Evolutionary conservation across 2,113 vertebrate genomes (phyloP).

Genomic region (Caretta caretta): DNA sequence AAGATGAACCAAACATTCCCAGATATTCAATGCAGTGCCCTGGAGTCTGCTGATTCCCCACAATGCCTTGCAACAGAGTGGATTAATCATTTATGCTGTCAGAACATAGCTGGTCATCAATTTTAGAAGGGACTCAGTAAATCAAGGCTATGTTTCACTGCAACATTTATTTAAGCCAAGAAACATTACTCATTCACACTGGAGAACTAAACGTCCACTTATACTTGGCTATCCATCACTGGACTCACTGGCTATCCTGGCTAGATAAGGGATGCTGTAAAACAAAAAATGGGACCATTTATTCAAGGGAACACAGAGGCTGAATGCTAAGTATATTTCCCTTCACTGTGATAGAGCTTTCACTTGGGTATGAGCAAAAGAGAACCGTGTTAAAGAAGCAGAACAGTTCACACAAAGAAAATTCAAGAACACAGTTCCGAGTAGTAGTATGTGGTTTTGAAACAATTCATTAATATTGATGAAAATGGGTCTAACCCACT

Average conservation of each 20-base stretch:
- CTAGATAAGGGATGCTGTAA: constrained; percentile 1
- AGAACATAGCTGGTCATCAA: neutral
- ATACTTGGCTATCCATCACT: constrained; percentile 11
- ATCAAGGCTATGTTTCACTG: constrained; percentile 39
- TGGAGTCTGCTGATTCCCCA: neutral
- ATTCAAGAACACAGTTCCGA: neutral
- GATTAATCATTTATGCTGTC: neutral
- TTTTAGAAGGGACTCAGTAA: constrained; percentile 32
- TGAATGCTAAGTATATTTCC: neutral
- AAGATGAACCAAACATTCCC: neutral
- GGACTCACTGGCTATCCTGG: neutral
- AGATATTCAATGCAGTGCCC: neutral
- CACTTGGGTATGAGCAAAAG: neutral
- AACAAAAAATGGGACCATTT: neutral
- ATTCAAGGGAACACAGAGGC: neutral
- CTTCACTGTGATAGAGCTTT: neutral
- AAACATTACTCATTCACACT: constrained; percentile 25
- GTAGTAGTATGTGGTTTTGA: neutral
- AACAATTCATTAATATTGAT: neutral
- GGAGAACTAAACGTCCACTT: constrained; percentile 6
- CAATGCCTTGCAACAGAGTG: neutral
- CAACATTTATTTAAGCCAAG: constrained; percentile 42
- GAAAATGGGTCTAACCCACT: neutral
- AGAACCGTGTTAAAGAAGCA: neutral
- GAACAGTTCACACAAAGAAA: neutral